Evolutionary conservation across 2,113 vertebrate species (phyloP), one percentile per base, ranked within the genome.

Genomic region (Strix uralensis): DNA sequence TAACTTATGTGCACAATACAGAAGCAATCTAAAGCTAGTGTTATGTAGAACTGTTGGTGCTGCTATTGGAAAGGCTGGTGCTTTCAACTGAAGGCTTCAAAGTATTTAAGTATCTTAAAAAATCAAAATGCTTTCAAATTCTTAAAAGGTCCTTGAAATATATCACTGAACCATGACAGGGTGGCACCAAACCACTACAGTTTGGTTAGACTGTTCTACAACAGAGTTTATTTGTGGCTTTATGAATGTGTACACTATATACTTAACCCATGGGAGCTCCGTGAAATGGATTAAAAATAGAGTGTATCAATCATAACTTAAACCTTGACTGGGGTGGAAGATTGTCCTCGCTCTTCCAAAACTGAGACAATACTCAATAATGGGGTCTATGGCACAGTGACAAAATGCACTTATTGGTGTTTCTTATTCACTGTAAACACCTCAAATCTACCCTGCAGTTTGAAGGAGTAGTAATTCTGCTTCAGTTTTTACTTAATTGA

Each of bases 31-130:
- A 23, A 92, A 82, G 19, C 27, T 81, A 44, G 18, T 47, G 51
- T 66, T 66, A 36, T 0, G 9, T 63, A 18, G 14, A 72, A 44
- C 0, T 0, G 32, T 47, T 57, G 42, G 36, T 77, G 42, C 61
- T 46, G 36, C 34, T 70, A 1, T 36, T 71, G 59, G 70, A 86
- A 83, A 73, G 49, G 30, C 5, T n/a, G 29, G 1, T 80, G 47
- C 42, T 91, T 78, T 94, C 30, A 51, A 46, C 34, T 22, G 10
- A 70, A n/a, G 15, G 29, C 46, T 81, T 86, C 11, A 17, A 34
- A 65, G 9, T 57, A 63, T 44, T 83, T 55, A 66, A 54, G 17
- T 27, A 47, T 46, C 94, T 44, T 7, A 34, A 86, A 77, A 77
- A 66, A 18, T 10, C 4, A 32, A 25, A 44, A 42, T 81, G 23